Evolutionary conservation across 2,888 invertebrate genomes (phyloP), one percentile per base, ranked within the genome.

Genomic region (Caenorhabditis doughertyi): DNA sequence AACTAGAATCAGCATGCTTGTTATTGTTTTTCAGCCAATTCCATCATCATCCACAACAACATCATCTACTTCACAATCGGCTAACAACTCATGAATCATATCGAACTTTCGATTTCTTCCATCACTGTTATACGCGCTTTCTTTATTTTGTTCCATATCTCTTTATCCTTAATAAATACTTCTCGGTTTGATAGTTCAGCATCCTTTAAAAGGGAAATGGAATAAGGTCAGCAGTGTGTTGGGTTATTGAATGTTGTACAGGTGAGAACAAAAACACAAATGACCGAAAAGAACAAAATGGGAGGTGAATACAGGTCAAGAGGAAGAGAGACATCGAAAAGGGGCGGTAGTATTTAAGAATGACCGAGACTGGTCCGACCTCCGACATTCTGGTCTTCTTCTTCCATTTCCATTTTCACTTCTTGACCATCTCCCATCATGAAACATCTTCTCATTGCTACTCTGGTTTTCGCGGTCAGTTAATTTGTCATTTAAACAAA

Each of bases 1-100:
- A 72, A 62, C 23, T 29, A 42, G 18, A 62, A 65, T 23, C 29
- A 27, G 21, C 53, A 55, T 23, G 71, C 13, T 42, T 74, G 65
- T 74, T 77, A 23, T 77, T 77, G 62, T 68, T 77, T 62, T 68
- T 68, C 68, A 68, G 77, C 35, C 65, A 21, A 35, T 29, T 44
- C 64, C 18, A 39, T 39, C 56, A 25, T 51, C 73, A 16, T n/a
- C 55, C 11, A 56, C 70, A 18, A 56, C 49, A 49, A 56, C 58
- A 23, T 35, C 67, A 29, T 60, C 55, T 11, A 29, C 64, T 13
- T 64, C 64, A n/a, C 60, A 47, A 68, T 68, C 76, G 58, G 67
- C 76, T 58, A 68, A 68, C 47, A 76, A 76, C 51, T 76, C 67
- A 51, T 76, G 67, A 76, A 76, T 76, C 67, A 68, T 60, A 27